Percentiles rank a stretch among this genome's conserved stretches.
Conservation (phyloP, 2,797 vertebrate species). For the Centropyge bicolor region DNA sequence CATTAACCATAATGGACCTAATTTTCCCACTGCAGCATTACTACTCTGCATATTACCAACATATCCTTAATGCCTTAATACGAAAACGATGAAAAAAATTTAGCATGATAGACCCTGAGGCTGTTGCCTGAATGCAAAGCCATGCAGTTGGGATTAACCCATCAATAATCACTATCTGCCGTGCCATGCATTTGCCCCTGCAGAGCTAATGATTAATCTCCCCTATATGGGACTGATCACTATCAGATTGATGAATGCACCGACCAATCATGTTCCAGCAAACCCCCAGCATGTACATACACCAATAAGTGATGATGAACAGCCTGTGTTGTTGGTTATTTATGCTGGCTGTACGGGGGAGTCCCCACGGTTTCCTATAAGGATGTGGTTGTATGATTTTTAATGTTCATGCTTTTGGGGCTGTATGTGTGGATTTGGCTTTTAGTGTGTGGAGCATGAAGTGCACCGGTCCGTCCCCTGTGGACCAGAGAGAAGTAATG, state of each 20-base stretch:
- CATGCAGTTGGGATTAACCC: slow-evolving; percentile 94
- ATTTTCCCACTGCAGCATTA: slow-evolving; percentile 60
- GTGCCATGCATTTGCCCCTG: slow-evolving; percentile 93
- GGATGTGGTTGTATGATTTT: slow-evolving; percentile 44
- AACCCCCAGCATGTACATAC: slow-evolving; percentile 93
- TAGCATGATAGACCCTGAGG: slow-evolving; percentile 77
- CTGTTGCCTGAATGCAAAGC: slow-evolving; percentile 89
- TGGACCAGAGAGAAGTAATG: slow-evolving; percentile 47
- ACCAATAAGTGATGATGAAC: slow-evolving; percentile 98
- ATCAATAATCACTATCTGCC: slow-evolving; percentile 99
- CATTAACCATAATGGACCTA: slow-evolving; percentile 71
- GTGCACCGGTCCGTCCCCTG: slow-evolving; percentile 25
- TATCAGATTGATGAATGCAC: slow-evolving; percentile 99
- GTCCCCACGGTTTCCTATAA: slow-evolving; percentile 62
- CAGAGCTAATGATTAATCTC: slow-evolving; percentile 98
- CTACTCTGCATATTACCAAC: slow-evolving; percentile 68
- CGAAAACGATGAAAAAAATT: slow-evolving; percentile 63
- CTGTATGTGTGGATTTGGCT: slow-evolving; percentile 36
- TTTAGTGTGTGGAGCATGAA: slow-evolving; percentile 41
- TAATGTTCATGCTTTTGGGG: slow-evolving; percentile 44
- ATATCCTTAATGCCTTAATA: slow-evolving; percentile 71
- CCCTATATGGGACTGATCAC: slow-evolving; percentile 95
- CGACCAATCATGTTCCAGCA: slow-evolving; percentile 98
- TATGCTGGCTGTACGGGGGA: slow-evolving; percentile 80
- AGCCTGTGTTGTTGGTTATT: slow-evolving; percentile 91